Conservation (phyloP, 2,888 invertebrate genomes). For the Pseudococcus jackbeardsleyi region DNA sequence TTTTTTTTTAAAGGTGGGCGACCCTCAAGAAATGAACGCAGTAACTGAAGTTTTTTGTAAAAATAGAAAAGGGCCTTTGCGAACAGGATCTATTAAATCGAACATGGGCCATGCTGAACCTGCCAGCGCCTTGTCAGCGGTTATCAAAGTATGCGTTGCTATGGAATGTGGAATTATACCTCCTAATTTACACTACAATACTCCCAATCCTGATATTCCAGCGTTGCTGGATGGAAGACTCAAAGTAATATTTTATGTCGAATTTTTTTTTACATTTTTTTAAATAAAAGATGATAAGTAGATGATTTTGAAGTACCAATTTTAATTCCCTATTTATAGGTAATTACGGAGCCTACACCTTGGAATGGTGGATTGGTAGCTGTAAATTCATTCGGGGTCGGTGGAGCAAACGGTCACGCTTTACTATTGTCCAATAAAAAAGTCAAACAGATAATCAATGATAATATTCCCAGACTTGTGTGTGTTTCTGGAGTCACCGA, state of each 20-base stretch:
- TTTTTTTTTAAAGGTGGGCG: slow-evolving; percentile 81
- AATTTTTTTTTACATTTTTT: too few species aligned
- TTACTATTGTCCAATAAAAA: slow-evolving; percentile 66
- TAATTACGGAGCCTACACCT: slow-evolving; percentile 64
- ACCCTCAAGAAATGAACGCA: slow-evolving; percentile 96
- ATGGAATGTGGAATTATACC: slow-evolving; percentile 94
- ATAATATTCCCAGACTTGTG: slow-evolving; percentile 69
- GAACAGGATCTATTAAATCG: slow-evolving; percentile 96
- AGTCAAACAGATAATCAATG: slow-evolving; percentile 69
- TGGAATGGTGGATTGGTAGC: slow-evolving; percentile 66
- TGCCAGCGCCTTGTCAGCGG: slow-evolving; percentile 88
- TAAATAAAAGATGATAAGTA: too few species aligned
- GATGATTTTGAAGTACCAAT: too few species aligned
- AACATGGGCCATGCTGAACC: slow-evolving; percentile 99
- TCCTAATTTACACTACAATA: slow-evolving; percentile 89
- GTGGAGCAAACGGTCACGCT: slow-evolving; percentile 67
- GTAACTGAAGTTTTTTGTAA: slow-evolving; percentile 88
- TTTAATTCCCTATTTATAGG: slow-evolving; percentile 49
- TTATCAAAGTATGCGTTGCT: slow-evolving; percentile 93
- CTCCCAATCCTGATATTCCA: slow-evolving; percentile 91
- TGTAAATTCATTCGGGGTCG: slow-evolving; percentile 67
- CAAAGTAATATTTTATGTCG: slow-evolving; percentile 72
- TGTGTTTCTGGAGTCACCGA: slow-evolving; percentile 73
- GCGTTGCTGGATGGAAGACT: slow-evolving; percentile 89
- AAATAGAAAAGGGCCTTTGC: slow-evolving; percentile 81